Percentiles rank a stretch among this genome's conserved stretches.
Conservation (phyloP, 2,888 invertebrate species). For the Malthinus seriepunctatus region DNA sequence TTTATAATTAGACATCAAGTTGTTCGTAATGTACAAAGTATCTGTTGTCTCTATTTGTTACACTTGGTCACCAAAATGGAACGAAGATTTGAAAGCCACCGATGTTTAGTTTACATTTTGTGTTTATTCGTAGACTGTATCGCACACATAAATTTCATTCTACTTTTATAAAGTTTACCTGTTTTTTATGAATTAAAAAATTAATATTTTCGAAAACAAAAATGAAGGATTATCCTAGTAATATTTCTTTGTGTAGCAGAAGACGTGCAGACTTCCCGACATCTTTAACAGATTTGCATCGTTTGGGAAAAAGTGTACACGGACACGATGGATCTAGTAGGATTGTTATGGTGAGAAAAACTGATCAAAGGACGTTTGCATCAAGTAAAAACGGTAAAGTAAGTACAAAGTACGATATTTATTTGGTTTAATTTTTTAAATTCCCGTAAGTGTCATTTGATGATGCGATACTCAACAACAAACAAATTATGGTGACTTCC, state of each 20-base stretch:
- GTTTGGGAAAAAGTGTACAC: constrained; percentile 51
- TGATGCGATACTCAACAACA: too few species aligned
- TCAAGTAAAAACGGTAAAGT: constrained; percentile 62
- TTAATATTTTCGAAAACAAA: background rate
- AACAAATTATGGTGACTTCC: too few species aligned
- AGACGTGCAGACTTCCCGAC: constrained; percentile 49
- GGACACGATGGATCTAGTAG: constrained; percentile 60
- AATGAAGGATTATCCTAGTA: constrained; percentile 22
- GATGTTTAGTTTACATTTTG: constrained; percentile 40
- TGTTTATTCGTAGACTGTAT: constrained; percentile 38
- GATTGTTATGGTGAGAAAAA: constrained; percentile 71
- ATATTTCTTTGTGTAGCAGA: constrained; percentile 42
- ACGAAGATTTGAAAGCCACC: constrained; percentile 49
- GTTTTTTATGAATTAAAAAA: background rate
- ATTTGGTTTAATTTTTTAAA: too few species aligned
- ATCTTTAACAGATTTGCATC: constrained; percentile 50
- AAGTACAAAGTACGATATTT: constrained; percentile 30
- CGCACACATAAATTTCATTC: constrained; percentile 32
- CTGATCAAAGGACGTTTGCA: constrained; percentile 67
- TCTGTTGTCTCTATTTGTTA: constrained; percentile 41
- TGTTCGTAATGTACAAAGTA: constrained; percentile 12
- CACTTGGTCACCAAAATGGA: constrained; percentile 53
- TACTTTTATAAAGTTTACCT: constrained; percentile 13
- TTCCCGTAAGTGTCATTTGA: too few species aligned
- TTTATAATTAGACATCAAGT: background rate